Percentiles rank a stretch among this genome's conserved stretches.
These are phyloP conservation scores for Bembecia ichneumoniformis DNA, from an alignment of 2,888 invertebrate genomes.

Conservation along the genomic window DNA sequence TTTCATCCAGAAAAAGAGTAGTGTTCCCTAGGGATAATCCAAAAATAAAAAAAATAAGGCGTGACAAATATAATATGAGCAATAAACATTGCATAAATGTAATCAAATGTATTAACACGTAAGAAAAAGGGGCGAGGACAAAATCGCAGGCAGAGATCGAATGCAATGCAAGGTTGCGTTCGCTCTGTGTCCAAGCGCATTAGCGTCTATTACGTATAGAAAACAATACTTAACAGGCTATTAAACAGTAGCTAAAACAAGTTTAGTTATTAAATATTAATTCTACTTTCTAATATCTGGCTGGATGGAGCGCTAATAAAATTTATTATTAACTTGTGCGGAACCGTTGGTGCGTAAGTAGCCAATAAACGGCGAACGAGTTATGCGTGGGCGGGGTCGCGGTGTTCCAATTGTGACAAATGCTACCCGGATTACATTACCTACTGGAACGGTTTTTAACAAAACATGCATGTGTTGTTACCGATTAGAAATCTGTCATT, in stretches of 20 bases:
- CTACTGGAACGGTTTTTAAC: constrained; percentile 2
- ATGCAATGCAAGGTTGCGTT: too few species aligned
- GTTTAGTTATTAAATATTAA: neutral
- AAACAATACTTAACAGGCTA: neutral
- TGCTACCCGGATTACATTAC: constrained; percentile 18
- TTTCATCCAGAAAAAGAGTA: too few species aligned
- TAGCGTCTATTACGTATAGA: too few species aligned
- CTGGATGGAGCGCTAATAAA: neutral
- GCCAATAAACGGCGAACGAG: constrained; percentile 42
- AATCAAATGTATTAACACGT: too few species aligned
- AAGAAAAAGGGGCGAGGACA: too few species aligned
- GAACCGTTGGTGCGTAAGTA: constrained; percentile 25
- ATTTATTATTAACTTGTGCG: constrained; percentile 13
- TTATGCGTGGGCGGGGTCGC: constrained; percentile 41
- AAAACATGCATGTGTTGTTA: neutral
- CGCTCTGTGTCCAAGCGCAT: too few species aligned
- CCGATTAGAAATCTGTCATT: neutral
- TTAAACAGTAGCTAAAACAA: neutral
- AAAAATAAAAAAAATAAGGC: too few species aligned
- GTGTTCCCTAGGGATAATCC: too few species aligned
- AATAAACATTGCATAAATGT: too few species aligned
- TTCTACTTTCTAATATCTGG: neutral
- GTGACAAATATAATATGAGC: too few species aligned
- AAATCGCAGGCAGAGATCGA: too few species aligned
- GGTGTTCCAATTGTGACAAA: constrained; percentile 26